Evolutionary conservation across 2,797 vertebrate genomes (phyloP).

Genomic region (Pipistrellus nathusii): DNA sequence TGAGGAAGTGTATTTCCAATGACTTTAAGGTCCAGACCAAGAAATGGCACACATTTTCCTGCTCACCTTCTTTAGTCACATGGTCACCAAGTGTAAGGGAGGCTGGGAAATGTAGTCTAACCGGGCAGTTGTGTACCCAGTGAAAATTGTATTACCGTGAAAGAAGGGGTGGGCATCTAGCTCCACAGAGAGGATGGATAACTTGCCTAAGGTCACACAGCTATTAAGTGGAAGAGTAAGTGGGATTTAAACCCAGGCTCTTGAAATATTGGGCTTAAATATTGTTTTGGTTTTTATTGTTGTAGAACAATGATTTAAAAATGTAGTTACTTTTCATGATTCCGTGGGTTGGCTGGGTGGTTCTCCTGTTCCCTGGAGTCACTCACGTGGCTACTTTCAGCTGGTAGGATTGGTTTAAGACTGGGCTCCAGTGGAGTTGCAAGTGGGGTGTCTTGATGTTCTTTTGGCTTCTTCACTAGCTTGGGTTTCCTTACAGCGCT

Average conservation of each 20-base stretch:
- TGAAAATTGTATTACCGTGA: not conserved
- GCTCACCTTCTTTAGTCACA: not conserved
- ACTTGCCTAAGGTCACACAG: not conserved
- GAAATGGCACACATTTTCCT: not conserved
- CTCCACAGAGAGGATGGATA: not conserved
- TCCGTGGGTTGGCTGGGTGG: not conserved
- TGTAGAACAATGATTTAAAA: not conserved
- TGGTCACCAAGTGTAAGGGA: not conserved
- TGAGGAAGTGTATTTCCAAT: not conserved
- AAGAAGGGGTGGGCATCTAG: not conserved
- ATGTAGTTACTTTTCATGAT: not conserved
- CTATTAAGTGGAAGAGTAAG: not conserved
- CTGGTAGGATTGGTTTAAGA: not conserved
- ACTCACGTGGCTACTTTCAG: not conserved
- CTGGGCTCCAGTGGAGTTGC: not conserved
- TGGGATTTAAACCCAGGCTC: not conserved
- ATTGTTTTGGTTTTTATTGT: not conserved
- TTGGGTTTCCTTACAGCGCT: not conserved
- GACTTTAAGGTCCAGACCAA: not conserved
- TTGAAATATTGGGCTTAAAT: not conserved
- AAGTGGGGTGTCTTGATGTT: not conserved
- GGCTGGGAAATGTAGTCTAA: not conserved
- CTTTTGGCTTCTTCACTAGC: not conserved
- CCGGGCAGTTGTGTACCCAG: not conserved
- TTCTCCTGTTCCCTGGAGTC: not conserved